Base-by-base conservation (phyloP, 2,113 vertebrate genomes). In the Gopherus flavomarginatus region DNA sequence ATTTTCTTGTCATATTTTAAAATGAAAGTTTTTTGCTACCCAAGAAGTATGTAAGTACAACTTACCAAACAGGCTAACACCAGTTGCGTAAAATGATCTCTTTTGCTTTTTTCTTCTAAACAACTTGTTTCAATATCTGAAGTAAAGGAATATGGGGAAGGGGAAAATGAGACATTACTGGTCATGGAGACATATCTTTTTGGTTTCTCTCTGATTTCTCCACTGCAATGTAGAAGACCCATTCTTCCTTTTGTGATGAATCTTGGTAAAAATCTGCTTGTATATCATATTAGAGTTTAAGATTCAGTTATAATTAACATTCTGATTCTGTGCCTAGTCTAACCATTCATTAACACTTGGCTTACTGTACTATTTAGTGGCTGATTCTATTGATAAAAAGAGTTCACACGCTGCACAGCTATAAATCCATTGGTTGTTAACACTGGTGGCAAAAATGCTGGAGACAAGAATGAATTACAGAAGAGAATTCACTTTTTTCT, bases 61-160 rank as follows among this genome's bases (percentile, higher is more conserved):
- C 99, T 99, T 98, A 99, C 99, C 99, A 99, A 98, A 98, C 99
- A 99, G 3, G 99, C 98, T 98, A 99, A 99, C 78, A 99, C 99
- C 97, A 99, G 96, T 53, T 99, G 99, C 81, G 99, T 99, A 98
- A 99, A 99, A 98, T 99, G 98, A 97, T 99, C 99, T 96, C 99
- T 99, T 96, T 99, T 99, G 97, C 98, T 99, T 98, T 99, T 99
- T 98, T 99, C 99, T 98, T 99, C 99, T 98, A 99, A 98, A 93
- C 99, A 99, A 95, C 99, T 98, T 44, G 99, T 99, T 98, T 99
- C 99, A 96, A 99, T 99, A 98, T 99, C 99, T 99, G 97, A 29
- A 90, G 90, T 31, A 94, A 95, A 96, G n/a, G 29, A 95, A 88
- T 53, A 92, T 6, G 13, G 2, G 27, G 62, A 81, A 89, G 75